Percentiles rank a stretch among this genome's conserved stretches.
phyloP scores from a whole-genome alignment of 2,888 invertebrate species.

The Drosophila atripex region DNA sequence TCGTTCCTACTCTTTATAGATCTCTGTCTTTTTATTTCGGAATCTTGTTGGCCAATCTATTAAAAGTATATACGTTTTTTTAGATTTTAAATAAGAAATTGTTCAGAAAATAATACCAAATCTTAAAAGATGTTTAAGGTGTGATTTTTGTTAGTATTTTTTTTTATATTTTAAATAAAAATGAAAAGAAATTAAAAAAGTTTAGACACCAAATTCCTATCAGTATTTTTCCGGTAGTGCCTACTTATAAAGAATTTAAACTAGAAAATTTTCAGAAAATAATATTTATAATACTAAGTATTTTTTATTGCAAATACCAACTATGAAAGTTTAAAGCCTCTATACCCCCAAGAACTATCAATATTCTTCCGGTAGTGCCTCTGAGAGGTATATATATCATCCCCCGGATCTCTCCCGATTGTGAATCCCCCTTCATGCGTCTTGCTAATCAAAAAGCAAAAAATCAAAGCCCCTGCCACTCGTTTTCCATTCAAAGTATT shows the following conservation, averaged over 20 bases:
- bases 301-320: neutral
- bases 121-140: too few relatives aligned
- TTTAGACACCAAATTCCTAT: too few relatives aligned
- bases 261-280: too few relatives aligned
- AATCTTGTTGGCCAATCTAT: neutral
- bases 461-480: slow-evolving; percentile 4
- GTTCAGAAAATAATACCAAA: neutral
- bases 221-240: too few relatives aligned
- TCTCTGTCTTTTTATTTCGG: neutral
- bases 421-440: slow-evolving; percentile 21
- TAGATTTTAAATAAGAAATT: neutral
- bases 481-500: slow-evolving; percentile 9
- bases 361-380: neutral
- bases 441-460: neutral
- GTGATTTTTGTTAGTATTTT: too few relatives aligned
- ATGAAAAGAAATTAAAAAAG: too few relatives aligned
- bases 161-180: too few relatives aligned
- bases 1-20: slow-evolving; percentile 13
- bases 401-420: slow-evolving; percentile 2
- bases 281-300: too few relatives aligned
- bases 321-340: neutral
- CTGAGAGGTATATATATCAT: neutral
- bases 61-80: neutral
- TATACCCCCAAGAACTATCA: neutral
- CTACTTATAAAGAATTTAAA: too few relatives aligned